phyloP scores from a whole-genome alignment of 2,113 vertebrate species.

The Platichthys stellatus region DNA sequence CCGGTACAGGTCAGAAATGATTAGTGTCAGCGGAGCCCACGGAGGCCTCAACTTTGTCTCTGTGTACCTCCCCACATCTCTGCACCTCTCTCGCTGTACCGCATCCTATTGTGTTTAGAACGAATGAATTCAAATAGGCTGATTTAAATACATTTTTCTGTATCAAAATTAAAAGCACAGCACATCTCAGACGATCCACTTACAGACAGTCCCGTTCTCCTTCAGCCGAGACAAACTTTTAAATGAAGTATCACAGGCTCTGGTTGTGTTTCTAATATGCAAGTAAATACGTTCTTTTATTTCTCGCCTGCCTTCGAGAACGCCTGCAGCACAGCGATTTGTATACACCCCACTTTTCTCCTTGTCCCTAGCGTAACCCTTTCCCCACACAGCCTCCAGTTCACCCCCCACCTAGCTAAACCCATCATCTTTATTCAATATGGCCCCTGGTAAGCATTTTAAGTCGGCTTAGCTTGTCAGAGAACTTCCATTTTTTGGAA shows the following conservation, averaged over 20 bases:
- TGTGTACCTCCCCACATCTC: background rate
- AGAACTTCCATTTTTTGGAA: constrained; percentile 58
- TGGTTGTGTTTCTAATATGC: constrained; percentile 43
- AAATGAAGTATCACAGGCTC: constrained; percentile 21
- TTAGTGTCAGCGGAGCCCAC: constrained; percentile 57
- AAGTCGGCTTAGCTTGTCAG: constrained; percentile 72
- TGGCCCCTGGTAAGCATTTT: constrained; percentile 74
- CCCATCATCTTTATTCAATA: constrained; percentile 80
- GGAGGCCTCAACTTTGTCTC: constrained; percentile 19
- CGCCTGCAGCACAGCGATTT: constrained; percentile 52
- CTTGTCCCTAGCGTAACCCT: constrained; percentile 62
- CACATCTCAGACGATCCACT: constrained; percentile 16
- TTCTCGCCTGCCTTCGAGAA: constrained; percentile 44
- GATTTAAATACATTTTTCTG: constrained; percentile 21
- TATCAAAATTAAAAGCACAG: constrained; percentile 5
- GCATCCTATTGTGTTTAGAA: background rate
- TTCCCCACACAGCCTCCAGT: constrained; percentile 62
- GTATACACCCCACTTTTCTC: constrained; percentile 50
- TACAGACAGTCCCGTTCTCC: background rate
- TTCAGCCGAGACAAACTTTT: constrained; percentile 26
- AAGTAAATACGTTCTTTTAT: constrained; percentile 40
- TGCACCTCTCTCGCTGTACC: background rate
- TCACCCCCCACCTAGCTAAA: constrained; percentile 67
- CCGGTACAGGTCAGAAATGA: constrained; percentile 69
- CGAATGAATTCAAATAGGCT: constrained; percentile 20